Evolutionary conservation across 2,888 invertebrate genomes (phyloP), one percentile per base, ranked within the genome.

Genomic region (Nemoura dubitans): DNA sequence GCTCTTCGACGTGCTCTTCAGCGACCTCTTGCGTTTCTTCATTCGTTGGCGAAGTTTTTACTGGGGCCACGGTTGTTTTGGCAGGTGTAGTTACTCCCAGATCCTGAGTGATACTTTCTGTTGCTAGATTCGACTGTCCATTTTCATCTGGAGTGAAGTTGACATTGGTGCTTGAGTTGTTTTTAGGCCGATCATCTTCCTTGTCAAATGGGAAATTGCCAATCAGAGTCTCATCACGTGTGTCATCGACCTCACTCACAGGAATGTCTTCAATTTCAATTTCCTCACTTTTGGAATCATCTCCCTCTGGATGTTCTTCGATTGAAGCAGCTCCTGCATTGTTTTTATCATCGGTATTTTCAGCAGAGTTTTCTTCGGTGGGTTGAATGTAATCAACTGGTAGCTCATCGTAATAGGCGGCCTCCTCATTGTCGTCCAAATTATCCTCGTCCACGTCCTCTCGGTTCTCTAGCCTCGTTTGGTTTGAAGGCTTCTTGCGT

Each of bases 391-490:
- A 84, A 14, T 84, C 84, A 3, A 59, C 84, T 76, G 84, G 84
- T 6, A 84, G 59, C 59, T 84, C 84, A 16, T 84, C 84, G 29
- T 84, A 84, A 76, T 84, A 84, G 14, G 21, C 29, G 3, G 29
- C 26, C 26, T 28, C 59, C n/a, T 21, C 84, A 10, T 84, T 21
- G 14, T 27, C 76, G 26, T 5, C 43, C 16, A 28, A 0, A 6
- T 28, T 16, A 21, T 6, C 81, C 3, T 90, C 25, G 87, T 25
- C 88, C 88, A 21, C 89, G 7, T 0, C 14, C 28, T n/a, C 30
- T 81, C 30, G 1, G 28, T n/a, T 81, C 28, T 87, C 14, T 86
- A 85, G 36, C 87, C 36, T 27, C 85, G 84, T 21, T 86, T 76
- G 26, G 78, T 85, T 83, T 87, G 87, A 27, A 27, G 3, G 7